phyloP scores from a whole-genome alignment of 2,113 vertebrate species.

The Lates calcarifer region DNA sequence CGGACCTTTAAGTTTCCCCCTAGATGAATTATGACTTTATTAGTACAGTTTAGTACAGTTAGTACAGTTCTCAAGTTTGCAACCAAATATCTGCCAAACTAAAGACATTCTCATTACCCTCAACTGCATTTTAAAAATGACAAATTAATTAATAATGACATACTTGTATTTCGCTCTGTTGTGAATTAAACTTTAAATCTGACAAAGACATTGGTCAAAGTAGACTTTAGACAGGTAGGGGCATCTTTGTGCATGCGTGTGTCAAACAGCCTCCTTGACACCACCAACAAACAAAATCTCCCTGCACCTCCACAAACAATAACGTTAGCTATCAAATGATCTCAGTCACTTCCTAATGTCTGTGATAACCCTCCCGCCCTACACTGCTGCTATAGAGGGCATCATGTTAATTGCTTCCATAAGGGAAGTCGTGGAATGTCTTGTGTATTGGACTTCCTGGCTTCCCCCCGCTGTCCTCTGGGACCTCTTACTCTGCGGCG shows the following conservation, averaged over 20 bases:
- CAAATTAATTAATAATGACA: not conserved
- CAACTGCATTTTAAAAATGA: not conserved
- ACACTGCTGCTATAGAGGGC: conserved; percentile 52
- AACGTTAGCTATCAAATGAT: conserved; percentile 68
- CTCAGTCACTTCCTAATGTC: conserved; percentile 66
- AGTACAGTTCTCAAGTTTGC: too few species aligned
- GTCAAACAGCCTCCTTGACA: conserved; percentile 34
- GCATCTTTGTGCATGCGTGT: not conserved
- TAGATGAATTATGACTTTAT: not conserved
- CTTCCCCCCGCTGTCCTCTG: conserved; percentile 58
- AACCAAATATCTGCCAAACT: too few species aligned
- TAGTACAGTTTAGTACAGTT: too few species aligned
- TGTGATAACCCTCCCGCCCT: conserved; percentile 54
- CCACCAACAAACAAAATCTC: conserved; percentile 49
- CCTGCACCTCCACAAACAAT: conserved; percentile 64
- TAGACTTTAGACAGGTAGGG: not conserved
- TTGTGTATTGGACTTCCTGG: conserved; percentile 80
- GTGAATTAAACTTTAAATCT: not conserved
- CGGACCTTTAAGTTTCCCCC: not conserved
- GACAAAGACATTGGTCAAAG: not conserved
- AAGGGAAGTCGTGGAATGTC: conserved; percentile 84
- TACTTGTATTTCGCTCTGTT: not conserved
- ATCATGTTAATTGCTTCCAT: conserved; percentile 83
- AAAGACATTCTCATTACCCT: too few species aligned
- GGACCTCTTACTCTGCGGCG: conserved; percentile 58